Evolutionary conservation across 2,888 invertebrate genomes (phyloP), one percentile per base, ranked within the genome.

Genomic region (Drosophila colorata): DNA sequence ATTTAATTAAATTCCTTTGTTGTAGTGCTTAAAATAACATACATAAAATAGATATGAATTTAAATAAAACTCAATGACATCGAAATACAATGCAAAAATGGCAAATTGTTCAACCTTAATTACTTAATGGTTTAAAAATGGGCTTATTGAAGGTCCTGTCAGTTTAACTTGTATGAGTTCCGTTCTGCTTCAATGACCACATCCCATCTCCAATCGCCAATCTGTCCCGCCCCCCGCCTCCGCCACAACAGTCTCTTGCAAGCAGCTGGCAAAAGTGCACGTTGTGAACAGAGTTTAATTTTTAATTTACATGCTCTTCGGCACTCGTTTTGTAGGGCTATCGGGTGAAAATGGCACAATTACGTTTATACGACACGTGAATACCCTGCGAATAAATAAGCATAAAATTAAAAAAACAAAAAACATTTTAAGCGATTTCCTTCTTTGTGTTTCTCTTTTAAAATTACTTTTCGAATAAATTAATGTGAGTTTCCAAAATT

Each of bases 91-190:
- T 49, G 44, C 18, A 16, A 18, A n/a, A 20, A 40, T 55, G 65
- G 52, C 55, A 79, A 88, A 82, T 88, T 73, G 71, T 72, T 69
- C 48, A 64, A 68, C 64, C 58, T 73, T 86, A 81, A 82, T 88
- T 88, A 82, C 86, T 86, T 88, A 88, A 88, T 83, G 83, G 76
- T 76, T 86, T 83, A 60, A 79, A 87, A 81, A 75, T 75, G 75
- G 67, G 67, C 82, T 68, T 78, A 77, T 80, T 78, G 78, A 55
- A 68, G 66, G 64, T 58, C 28, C 52, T 57, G 75, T 66, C 73
- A 65, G 68, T 68, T 83, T 69, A 88, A 88, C 59, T 70, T 75
- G 58, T 58, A 49, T 48, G 44, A 58, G 31, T 57, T 69, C 47
- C 64, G 69, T 28, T 64, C 53, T 23, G 58, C 69, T 47, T 31